Evolutionary conservation across 1,140 invertebrate genomes (phyloP).

Genomic region (Delia radicum): DNA sequence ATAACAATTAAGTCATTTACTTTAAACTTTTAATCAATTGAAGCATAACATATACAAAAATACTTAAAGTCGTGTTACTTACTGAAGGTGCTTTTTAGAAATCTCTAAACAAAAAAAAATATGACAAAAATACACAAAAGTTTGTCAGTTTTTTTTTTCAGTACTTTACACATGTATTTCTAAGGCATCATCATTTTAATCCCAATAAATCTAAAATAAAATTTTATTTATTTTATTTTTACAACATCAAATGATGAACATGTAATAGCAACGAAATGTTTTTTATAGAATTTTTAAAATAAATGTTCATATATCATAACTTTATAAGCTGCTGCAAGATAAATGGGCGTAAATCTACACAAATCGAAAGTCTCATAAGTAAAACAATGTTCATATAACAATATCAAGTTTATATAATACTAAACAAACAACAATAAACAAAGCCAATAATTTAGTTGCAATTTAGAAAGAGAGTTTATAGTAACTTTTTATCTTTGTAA

Average conservation of each 20-base stretch:
- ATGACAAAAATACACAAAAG: too few species aligned
- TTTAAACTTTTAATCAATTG: too few species aligned
- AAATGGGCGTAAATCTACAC: conserved; percentile 23
- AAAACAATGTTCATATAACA: background rate
- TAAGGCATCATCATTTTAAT: too few species aligned
- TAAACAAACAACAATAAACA: conserved; percentile 15
- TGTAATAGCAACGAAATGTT: too few species aligned
- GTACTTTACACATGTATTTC: too few species aligned
- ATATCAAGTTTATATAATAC: too few species aligned
- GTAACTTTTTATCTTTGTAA: background rate
- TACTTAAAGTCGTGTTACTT: too few species aligned
- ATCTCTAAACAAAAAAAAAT: too few species aligned
- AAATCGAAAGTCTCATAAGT: conserved; percentile 21
- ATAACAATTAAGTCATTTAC: too few species aligned
- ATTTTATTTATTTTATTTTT: background rate
- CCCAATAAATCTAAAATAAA: background rate
- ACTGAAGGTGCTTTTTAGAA: too few species aligned
- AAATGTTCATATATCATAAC: conserved; percentile 23
- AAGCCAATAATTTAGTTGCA: conserved; percentile 19
- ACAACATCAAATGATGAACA: background rate
- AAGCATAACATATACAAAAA: too few species aligned
- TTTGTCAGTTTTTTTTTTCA: too few species aligned
- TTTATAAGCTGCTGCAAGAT: conserved; percentile 22
- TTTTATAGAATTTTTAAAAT: background rate
- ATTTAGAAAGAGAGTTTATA: background rate